Evolutionary conservation across 2,888 invertebrate genomes (phyloP), one percentile per base, ranked within the genome.

Genomic region (Napeogenes inachia): DNA sequence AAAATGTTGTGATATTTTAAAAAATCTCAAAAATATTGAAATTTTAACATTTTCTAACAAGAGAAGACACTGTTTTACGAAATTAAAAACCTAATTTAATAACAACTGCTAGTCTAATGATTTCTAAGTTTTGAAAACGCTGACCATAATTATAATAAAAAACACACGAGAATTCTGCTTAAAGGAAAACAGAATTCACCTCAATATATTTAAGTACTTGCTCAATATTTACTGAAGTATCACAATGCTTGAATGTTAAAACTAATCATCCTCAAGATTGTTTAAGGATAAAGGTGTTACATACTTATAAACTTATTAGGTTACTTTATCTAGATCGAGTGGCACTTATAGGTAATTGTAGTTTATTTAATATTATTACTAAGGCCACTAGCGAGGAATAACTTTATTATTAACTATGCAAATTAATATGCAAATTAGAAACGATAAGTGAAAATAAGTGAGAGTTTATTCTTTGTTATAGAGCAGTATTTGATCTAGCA

Each of bases 271-370:
- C 47, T 47, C 47, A n/a, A 13, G 47, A 4, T 13, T 47, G 4
- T 45, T 47, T 13, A n/a, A 47, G 47, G 47, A 47, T 13, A 47
- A 3, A 13, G 47, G n/a, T 13, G 2, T 2, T 13, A 47, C n/a
- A 45, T 45, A 45, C 45, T n/a, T 13, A 21, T 13, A 21, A 1
- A 21, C 1, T 21, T 21, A 13, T 30, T 50, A 35, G 4, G 13
- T 55, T 56, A 56, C 42, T 56, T 13, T 8, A 57, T 46, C 46
- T 32, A 30, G 46, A 57, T 46, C 56, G 33, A 57, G 54, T 61
- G 60, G 21, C 50, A 50, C 21, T n/a, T 50, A n/a, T 30, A 30
- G 30, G 50, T n/a, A n/a, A 30, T 50, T 50, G 5, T 50, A 50
- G 50, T 21, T 47, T 47, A 47, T 13, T 47, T 1, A 21, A 47